Evolutionary conservation across 2,113 vertebrate species (phyloP).

Genomic region (Nanger granti): DNA sequence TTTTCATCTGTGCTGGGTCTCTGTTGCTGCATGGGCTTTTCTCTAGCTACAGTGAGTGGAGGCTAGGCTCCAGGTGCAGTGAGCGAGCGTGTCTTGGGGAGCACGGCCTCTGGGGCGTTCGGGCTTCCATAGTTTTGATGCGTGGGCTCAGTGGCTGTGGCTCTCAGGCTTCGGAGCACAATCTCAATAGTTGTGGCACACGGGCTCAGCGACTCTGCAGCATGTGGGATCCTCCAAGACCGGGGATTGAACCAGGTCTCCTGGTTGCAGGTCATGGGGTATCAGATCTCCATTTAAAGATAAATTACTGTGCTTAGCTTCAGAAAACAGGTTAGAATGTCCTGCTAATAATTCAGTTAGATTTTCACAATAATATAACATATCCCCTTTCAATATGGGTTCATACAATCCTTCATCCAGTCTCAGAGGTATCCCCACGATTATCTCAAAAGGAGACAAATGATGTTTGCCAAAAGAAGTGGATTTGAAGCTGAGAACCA

Average conservation of each 20-base stretch:
- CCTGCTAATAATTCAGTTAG: neutral
- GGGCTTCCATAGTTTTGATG: neutral
- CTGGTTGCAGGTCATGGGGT: neutral
- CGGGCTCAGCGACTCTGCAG: neutral
- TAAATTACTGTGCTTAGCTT: neutral
- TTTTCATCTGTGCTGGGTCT: neutral
- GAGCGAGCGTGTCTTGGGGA: neutral
- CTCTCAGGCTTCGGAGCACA: neutral
- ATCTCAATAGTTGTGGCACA: neutral
- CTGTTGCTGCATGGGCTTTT: neutral
- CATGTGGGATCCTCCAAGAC: neutral
- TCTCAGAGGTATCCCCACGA: neutral
- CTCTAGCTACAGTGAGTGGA: neutral
- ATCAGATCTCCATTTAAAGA: neutral
- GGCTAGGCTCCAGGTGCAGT: neutral
- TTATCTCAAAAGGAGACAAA: neutral
- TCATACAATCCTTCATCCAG: neutral
- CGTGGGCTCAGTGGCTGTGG: neutral
- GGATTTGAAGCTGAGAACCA: neutral
- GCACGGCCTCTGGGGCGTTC: fast-evolving
- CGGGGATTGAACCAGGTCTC: neutral
- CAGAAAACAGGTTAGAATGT: neutral
- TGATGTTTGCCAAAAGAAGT: neutral
- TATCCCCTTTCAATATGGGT: neutral
- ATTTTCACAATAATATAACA: neutral